These are phyloP conservation scores for Melipona quadrifasciata DNA, from an alignment of 1,140 invertebrate genomes.

Conservation along the genomic window DNA sequence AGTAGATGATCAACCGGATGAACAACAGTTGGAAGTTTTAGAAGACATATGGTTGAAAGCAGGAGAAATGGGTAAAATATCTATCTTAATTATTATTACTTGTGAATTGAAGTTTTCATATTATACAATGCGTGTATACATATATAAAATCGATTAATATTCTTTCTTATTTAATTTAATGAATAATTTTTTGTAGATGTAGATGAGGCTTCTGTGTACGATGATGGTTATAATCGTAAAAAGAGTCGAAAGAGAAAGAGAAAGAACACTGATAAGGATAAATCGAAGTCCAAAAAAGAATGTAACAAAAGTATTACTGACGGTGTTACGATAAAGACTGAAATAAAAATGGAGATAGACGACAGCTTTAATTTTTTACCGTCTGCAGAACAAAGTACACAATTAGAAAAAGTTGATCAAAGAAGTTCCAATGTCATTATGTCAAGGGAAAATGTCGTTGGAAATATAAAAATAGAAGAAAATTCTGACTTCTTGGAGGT, in stretches of 20 bases:
- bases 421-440: constrained; percentile 18
- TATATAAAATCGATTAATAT: not conserved
- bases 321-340: constrained; percentile 20
- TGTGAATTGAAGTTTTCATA: not conserved
- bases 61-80: constrained; percentile 86
- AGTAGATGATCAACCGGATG: constrained; percentile 84
- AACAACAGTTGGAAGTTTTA: constrained; percentile 88
- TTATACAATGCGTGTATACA: not conserved
- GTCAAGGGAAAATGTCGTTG: not conserved
- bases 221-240: constrained; percentile 83
- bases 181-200: constrained; percentile 75
- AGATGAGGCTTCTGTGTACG: constrained; percentile 81
- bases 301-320: constrained; percentile 36
- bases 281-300: constrained; percentile 51
- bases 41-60: constrained; percentile 92
- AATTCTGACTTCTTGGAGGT: constrained; percentile 36
- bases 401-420: constrained; percentile 4
- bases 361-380: not conserved
- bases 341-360: constrained; percentile 47
- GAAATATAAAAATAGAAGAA: constrained; percentile 26
- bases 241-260: constrained; percentile 78
- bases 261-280: constrained; percentile 51
- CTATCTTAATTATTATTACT: not conserved
- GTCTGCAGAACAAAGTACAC: constrained; percentile 1
- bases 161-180: not conserved